Evolutionary conservation across 2,797 vertebrate genomes (phyloP).

Genomic region (Mus minutoides): DNA sequence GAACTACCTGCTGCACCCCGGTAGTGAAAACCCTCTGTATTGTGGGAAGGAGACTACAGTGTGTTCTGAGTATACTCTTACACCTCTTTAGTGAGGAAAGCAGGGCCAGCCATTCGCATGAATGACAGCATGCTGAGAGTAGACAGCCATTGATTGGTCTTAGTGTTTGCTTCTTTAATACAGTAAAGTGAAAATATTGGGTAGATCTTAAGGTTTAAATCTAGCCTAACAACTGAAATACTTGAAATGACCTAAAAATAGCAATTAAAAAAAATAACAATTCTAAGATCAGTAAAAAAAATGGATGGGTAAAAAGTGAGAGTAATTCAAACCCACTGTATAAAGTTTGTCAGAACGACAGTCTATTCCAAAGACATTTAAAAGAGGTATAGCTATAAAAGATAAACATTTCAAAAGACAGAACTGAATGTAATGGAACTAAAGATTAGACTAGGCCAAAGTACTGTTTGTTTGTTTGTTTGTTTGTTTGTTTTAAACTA

Average conservation of each 20-base stretch:
- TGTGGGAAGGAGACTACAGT: neutral
- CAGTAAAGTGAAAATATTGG: neutral
- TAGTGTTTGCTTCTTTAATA: neutral
- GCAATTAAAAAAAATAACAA: neutral
- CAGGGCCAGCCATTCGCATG: neutral
- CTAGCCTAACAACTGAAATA: conserved; percentile 10
- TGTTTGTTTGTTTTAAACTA: neutral
- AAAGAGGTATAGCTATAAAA: neutral
- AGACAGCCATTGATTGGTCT: neutral
- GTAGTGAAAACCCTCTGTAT: too few relatives aligned
- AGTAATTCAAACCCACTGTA: neutral
- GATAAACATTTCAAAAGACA: neutral
- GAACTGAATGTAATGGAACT: neutral
- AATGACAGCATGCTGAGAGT: neutral
- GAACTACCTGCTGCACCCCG: neutral
- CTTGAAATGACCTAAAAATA: conserved; percentile 14
- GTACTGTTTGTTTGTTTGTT: neutral
- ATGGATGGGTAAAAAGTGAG: neutral
- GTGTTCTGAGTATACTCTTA: neutral
- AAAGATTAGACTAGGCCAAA: neutral
- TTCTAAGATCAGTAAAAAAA: neutral
- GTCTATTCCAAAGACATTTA: neutral
- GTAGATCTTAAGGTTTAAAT: conserved; percentile 40
- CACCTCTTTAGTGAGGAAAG: neutral
- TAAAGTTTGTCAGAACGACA: neutral